phyloP scores from a whole-genome alignment of 2,797 vertebrate genomes.

The Aulostomus chinensis region DNA sequence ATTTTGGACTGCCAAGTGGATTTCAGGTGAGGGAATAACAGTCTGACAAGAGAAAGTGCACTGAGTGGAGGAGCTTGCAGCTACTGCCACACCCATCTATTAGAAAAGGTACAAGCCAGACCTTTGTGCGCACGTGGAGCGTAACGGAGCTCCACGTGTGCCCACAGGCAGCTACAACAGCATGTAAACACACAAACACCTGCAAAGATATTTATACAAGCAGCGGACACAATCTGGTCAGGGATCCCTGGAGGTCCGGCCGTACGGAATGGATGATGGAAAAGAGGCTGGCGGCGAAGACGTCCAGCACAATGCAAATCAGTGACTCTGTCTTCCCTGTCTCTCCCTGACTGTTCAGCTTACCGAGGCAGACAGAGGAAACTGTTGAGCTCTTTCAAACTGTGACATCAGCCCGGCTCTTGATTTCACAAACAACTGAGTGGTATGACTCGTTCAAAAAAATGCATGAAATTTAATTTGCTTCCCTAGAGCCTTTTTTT shows the following conservation, averaged over 20 bases:
- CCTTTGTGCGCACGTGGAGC: slow-evolving; percentile 39
- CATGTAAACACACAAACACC: slow-evolving; percentile 11
- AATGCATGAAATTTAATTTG: slow-evolving; percentile 37
- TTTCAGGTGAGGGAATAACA: slow-evolving; percentile 52
- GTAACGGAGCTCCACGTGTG: slow-evolving; percentile 52
- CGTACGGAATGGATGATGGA: slow-evolving; percentile 32
- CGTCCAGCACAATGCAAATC: slow-evolving; percentile 22
- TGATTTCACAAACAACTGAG: slow-evolving; percentile 4
- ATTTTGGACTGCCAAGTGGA: slow-evolving; percentile 54
- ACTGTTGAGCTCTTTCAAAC: slow-evolving; percentile 24
- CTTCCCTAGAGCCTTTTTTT: slow-evolving; percentile 16
- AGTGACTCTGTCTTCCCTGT: background rate
- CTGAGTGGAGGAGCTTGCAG: slow-evolving; percentile 10
- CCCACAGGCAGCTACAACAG: slow-evolving; percentile 32
- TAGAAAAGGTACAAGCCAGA: slow-evolving; percentile 49
- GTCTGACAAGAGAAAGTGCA: slow-evolving; percentile 22
- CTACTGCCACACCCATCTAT: slow-evolving; percentile 39
- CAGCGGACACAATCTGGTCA: slow-evolving; percentile 55
- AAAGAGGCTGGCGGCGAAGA: slow-evolving; percentile 1
- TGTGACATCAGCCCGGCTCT: slow-evolving; percentile 6
- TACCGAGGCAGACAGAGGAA: too few relatives aligned
- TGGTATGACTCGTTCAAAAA: slow-evolving; percentile 25
- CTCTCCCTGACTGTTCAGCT: background rate
- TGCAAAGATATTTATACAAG: slow-evolving; percentile 38
- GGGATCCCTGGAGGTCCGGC: too few relatives aligned